phyloP scores from a whole-genome alignment of 2,797 vertebrate species.

The Lagodon rhomboides region DNA sequence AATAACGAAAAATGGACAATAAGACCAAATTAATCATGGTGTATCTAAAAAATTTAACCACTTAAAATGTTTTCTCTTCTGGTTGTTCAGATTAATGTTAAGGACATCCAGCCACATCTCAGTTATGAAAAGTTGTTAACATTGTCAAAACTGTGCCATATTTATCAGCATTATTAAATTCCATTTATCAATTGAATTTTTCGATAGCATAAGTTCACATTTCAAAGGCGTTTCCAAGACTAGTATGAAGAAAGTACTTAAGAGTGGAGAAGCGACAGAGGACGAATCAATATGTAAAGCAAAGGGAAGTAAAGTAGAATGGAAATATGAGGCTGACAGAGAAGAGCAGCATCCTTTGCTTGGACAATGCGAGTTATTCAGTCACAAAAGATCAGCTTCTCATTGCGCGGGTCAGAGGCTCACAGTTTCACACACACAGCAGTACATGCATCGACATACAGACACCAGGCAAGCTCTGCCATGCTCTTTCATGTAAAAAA shows the following conservation, averaged over 20 bases:
- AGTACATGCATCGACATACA: constrained; percentile 51
- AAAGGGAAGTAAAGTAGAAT: constrained; percentile 11
- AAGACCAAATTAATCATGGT: not conserved
- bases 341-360: constrained; percentile 4
- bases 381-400: constrained; percentile 18
- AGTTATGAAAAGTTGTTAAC: no score
- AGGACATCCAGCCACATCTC: no score
- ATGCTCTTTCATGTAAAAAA: constrained; percentile 55
- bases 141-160: not conserved
- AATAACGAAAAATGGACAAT: not conserved
- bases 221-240: not conserved
- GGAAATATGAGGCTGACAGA: constrained; percentile 19
- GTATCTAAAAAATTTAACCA: not conserved
- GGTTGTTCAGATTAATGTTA: not conserved
- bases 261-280: not conserved
- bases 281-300: not conserved
- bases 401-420: not conserved
- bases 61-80: not conserved
- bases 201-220: not conserved
- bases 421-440: constrained; percentile 18
- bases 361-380: constrained; percentile 31
- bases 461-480: constrained; percentile 21
- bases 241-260: not conserved
- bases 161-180: no score
- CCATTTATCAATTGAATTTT: not conserved